phyloP scores from a whole-genome alignment of 2,797 vertebrate species.

The Helostoma temminkii region DNA sequence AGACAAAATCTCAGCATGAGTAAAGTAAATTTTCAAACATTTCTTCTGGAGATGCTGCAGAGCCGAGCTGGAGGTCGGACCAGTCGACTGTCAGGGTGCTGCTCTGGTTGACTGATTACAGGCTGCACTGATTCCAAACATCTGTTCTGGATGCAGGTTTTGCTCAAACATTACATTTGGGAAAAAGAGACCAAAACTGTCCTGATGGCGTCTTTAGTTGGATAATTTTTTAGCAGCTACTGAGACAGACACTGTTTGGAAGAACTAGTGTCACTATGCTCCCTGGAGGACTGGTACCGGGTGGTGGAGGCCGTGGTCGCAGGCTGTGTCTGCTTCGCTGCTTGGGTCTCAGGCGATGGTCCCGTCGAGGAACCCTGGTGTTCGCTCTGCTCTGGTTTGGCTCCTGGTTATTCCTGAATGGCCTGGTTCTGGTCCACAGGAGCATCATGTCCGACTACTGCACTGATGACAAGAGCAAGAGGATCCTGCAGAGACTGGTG shows the following conservation, averaged over 20 bases:
- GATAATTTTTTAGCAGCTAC: not conserved
- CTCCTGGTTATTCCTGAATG: constrained; percentile 87
- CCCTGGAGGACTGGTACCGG: constrained; percentile 28
- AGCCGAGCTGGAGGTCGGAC: not conserved
- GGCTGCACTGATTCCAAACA: not conserved
- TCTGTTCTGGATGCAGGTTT: not conserved
- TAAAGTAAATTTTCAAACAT: not conserved
- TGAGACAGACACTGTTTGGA: not conserved
- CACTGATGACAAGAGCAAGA: constrained; percentile 90
- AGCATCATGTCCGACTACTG: constrained; percentile 91
- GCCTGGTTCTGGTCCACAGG: constrained; percentile 88
- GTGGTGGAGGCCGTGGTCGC: constrained; percentile 24
- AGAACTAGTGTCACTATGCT: constrained; percentile 36
- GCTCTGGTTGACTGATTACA: constrained; percentile 18
- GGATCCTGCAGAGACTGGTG: constrained; percentile 93
- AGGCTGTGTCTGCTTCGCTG: constrained; percentile 73
- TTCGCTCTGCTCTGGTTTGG: constrained; percentile 88
- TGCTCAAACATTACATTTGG: not conserved
- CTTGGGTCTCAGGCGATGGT: constrained; percentile 81
- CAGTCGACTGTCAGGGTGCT: fast-evolving
- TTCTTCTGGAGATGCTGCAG: not conserved
- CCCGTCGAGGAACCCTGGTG: constrained; percentile 81
- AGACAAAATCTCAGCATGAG: not conserved
- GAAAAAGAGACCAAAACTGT: too few relatives aligned
- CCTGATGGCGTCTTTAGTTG: not conserved